Conservation (phyloP, 2,888 invertebrate genomes). For the Lycocerus yunnanus region DNA sequence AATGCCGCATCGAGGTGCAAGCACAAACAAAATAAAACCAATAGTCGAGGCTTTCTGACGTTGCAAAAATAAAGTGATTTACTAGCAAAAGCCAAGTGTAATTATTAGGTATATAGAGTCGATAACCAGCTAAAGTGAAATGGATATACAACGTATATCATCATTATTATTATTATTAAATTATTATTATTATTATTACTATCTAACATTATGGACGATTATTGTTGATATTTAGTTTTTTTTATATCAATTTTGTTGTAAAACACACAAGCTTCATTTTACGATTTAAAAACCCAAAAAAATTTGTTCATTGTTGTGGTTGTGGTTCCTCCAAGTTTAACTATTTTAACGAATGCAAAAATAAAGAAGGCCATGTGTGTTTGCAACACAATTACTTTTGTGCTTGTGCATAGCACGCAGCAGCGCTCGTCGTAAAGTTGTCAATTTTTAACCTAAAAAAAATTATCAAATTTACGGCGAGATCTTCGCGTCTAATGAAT, state of each 20-base stretch:
- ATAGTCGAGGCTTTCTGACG: not conserved
- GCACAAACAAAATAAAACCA: not conserved
- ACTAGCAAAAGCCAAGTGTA: constrained; percentile 30
- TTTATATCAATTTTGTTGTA: constrained; percentile 11
- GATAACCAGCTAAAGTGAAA: constrained; percentile 46
- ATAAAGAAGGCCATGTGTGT: constrained; percentile 14
- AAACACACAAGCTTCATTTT: constrained; percentile 20
- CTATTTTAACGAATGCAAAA: not conserved
- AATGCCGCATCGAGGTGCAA: not conserved
- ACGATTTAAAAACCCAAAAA: not conserved
- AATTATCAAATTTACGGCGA: not conserved
- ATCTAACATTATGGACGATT: constrained; percentile 54
- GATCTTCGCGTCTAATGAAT: not conserved
- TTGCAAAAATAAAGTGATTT: not conserved
- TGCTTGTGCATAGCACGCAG: constrained; percentile 19
- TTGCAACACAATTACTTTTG: constrained; percentile 17
- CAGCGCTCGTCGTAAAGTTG: constrained; percentile 8
- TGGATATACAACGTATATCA: constrained; percentile 37
- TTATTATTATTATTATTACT: constrained; percentile 30
- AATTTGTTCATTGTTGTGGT: not conserved
- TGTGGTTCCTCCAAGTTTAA: not conserved
- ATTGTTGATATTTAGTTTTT: constrained; percentile 49
- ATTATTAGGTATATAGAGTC: constrained; percentile 29
- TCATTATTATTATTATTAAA: constrained; percentile 8
- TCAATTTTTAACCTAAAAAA: not conserved